A percentile compares a stretch with the other conserved stretches of the same genome.
Evolutionary conservation across 2,888 invertebrate genomes (phyloP).

Genomic region (Synanthedon formicaeformis): DNA sequence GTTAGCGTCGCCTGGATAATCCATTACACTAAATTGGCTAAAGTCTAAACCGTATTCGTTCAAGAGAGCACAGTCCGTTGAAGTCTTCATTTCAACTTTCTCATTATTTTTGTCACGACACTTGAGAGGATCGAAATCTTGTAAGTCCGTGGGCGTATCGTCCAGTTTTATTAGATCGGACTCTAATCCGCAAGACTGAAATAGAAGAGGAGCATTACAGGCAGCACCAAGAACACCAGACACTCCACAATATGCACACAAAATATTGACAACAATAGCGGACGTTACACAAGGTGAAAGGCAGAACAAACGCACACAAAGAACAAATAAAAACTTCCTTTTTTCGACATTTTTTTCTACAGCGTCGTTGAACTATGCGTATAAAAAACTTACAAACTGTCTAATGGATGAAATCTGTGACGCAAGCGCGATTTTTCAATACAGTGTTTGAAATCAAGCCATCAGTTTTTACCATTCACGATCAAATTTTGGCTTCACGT

Average conservation of each 20-base stretch:
- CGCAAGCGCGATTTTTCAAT: too few species aligned
- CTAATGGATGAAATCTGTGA: too few species aligned
- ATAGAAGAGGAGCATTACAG: slow-evolving; percentile 43
- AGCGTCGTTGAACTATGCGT: too few species aligned
- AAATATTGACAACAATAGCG: neutral
- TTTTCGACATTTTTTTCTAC: too few species aligned
- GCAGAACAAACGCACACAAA: neutral
- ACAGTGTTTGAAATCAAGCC: too few species aligned
- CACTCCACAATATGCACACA: neutral
- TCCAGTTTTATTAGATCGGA: slow-evolving; percentile 62
- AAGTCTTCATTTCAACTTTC: slow-evolving; percentile 44
- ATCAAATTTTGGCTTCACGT: too few species aligned
- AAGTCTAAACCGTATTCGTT: slow-evolving; percentile 82
- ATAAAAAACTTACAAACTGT: too few species aligned
- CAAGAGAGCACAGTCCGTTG: slow-evolving; percentile 74
- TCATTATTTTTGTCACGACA: slow-evolving; percentile 39
- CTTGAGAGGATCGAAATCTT: slow-evolving; percentile 59
- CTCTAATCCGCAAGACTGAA: slow-evolving; percentile 56
- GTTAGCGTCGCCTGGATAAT: slow-evolving; percentile 36
- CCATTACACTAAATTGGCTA: slow-evolving; percentile 58
- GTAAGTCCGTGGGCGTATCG: slow-evolving; percentile 50
- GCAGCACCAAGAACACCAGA: neutral
- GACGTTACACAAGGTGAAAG: neutral
- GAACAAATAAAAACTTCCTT: too few species aligned
- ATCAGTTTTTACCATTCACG: too few species aligned